Base-by-base conservation (phyloP, 30 jellyfish, hydroid and myxozoan species). In the Aurelia aurita complex sp. Pacific region DNA sequence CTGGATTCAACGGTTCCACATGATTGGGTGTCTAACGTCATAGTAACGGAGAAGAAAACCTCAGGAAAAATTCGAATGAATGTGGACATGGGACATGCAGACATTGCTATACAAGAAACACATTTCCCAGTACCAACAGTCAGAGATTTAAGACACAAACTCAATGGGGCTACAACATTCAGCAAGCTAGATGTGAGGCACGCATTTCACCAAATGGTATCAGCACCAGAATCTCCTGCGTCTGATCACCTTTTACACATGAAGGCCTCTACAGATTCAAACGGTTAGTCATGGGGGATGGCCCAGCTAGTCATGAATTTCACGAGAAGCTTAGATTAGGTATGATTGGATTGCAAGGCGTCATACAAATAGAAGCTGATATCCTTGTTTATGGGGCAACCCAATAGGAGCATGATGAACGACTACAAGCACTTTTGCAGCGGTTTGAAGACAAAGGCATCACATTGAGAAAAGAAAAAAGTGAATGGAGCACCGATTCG, bases 241-340 rank as follows among this genome's bases (percentile, higher is more conserved):
- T 19, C 77, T 34, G 42, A 77, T 85, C 57, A 76, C 63, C 61
- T 64, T 77, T 23, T 77, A 77, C 88, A 23, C 88, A 57, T 64
- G 80, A 77, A 54, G 88, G 80, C 80, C 51, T 57, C 16, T 62
- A 77, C 64, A 62, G 88, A 40, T 77, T 57, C 64, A 77, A 62
- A 64, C 83, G 88, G 43, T 65, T 77, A 19, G 88, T 77, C 80
- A 60, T 57, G 88, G 88, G 88, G 33, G 88, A 85, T 5, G 80
- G 81, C 38, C 88, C 88, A 23, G 88, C 88, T 5, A 57, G 80
- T 51, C 88, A 77, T 2, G 88, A 77, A 62, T 77, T 77, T 55
- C 88, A 77, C 57, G 80, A 77, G 68, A 23, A 73, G 62, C 80
- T 77, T 5, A 32, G 88, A 18, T 73, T 32, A 59, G 61, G 88